Percentiles rank a stretch among this genome's conserved stretches.
Evolutionary conservation across 2,888 invertebrate genomes (phyloP).

Genomic region (Drosophila demipolita): DNA sequence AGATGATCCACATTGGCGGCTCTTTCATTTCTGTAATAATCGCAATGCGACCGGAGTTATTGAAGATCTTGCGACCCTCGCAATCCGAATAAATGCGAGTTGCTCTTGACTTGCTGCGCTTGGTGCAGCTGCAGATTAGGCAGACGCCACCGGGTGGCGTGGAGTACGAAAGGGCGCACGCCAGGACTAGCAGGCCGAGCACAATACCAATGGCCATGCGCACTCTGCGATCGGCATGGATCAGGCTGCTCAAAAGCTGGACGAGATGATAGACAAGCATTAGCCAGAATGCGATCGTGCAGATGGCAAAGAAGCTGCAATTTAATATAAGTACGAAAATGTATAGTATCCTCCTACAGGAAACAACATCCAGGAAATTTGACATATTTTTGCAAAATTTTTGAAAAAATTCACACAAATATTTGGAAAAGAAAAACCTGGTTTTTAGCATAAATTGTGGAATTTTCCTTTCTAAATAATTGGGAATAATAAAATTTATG

Average conservation of each 20-base stretch:
- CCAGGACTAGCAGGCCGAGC: conserved; percentile 43
- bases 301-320: conserved; percentile 72
- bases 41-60: conserved; percentile 61
- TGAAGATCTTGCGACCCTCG: conserved; percentile 71
- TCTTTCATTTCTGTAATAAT: conserved; percentile 80
- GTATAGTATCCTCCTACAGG: background rate
- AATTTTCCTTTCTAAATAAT: background rate
- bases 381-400: background rate
- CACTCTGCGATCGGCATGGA: conserved; percentile 61
- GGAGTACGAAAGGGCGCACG: conserved; percentile 49
- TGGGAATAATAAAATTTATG: too few relatives aligned
- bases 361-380: background rate
- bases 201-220: conserved; percentile 54
- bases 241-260: conserved; percentile 53
- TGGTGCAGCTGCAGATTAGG: background rate
- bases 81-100: conserved; percentile 45
- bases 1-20: conserved; percentile 73
- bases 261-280: conserved; percentile 56
- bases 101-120: background rate
- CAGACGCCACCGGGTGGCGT: conserved; percentile 17
- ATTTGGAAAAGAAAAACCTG: too few relatives aligned
- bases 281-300: conserved; percentile 75
- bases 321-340: background rate
- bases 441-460: background rate
- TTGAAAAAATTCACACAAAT: too few relatives aligned